Base-by-base conservation (phyloP, 2,888 invertebrate species). In the Drosophila stalkeri region DNA sequence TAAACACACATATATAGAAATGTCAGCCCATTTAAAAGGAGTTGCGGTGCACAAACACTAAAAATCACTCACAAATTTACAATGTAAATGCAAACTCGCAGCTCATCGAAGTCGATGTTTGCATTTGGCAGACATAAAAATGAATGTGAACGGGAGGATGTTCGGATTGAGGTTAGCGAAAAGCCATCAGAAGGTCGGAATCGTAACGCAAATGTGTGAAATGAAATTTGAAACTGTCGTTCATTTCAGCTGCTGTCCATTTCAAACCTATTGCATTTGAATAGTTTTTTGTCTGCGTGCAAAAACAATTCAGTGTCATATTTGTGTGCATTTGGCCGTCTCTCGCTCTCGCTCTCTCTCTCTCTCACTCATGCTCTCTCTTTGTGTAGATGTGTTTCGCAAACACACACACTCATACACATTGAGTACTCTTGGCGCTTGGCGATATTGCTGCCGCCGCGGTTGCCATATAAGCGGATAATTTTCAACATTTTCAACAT, bases 241-340 rank as follows among this genome's bases (percentile, higher is more conserved):
- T 70, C 72, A 35, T 41, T 49, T 63, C 43, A 33, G 37, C 59
- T 41, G 60, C 41, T 56, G 75, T 55, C 44, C 71, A 63, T 52
- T 64, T 60, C 59, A 43, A 37, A 41, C 56, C 65, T 64, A 63
- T 60, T 72, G 61, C 72, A 66, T 64, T 78, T 70, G 63, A 69
- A 67, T 81, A 70, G 64, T 65, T 79, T 67, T 73, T 81, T 18
- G 31, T 23, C 23, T 8, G 71, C 71, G 75, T 76, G 77, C 66
- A 84, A 86, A 82, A 82, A 86, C 84, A 84, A 86, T 85, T 85
- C 82, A 84, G 79, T 85, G 83, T 82, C 86, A 86, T 82, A 84
- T 84, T 84, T 82, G 81, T 82, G 68, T 70, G 77, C 37, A 56
- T 23, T 52, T 63, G 43, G 71, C 49, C 69, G 66, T 77, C 68